Evolutionary conservation across 2,797 vertebrate genomes (phyloP), one percentile per base, ranked within the genome.

Genomic region (Bradypodion ventrale): DNA sequence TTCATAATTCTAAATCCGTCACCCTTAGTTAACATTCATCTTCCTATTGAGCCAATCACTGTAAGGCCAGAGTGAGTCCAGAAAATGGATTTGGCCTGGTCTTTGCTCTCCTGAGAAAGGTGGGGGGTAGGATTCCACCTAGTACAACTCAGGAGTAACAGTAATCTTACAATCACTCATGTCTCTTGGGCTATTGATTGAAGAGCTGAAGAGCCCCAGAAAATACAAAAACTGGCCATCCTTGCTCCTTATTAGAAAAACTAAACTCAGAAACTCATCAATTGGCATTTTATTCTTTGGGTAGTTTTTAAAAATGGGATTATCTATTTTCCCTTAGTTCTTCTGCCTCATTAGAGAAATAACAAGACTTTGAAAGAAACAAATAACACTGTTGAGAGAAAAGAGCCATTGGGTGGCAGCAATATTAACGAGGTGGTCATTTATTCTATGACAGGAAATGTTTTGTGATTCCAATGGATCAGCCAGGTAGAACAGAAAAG

Each of bases 331-430:
- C 63, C 76, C 59, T 83, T 68, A 66, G 73, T 76, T 85, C 16
- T 56, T 78, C 59, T 16, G 83, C 42, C 72, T 78, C 37, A 75
- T 75, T 76, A 85, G 78, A 81, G 72, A 68, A 81, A 80, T 69
- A 81, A 35, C 37, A 80, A 75, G 59, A 32, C 40, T 70, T 68
- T 80, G 84, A 75, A 37, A 80, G 77, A 75, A 69, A 75, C 46
- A 44, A 85, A 75, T 69, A 62, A 68, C 62, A 75, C 66, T 46
- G 63, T 75, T 42, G 78, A 60, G 63, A 76, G 10, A 76, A 56
- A 40, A 63, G 44, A 75, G 63, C 35, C 62, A 21, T 52, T 75
- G 63, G 46, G 74, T 68, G 74, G 62, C 76, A 59, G 25, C 56
- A 72, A 32, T 40, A 13, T 32, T 76, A 83, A 83, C 76, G 82